These are phyloP conservation scores for Papilio dardanus DNA, from an alignment of 1,140 invertebrate species.

Conservation along the genomic window DNA sequence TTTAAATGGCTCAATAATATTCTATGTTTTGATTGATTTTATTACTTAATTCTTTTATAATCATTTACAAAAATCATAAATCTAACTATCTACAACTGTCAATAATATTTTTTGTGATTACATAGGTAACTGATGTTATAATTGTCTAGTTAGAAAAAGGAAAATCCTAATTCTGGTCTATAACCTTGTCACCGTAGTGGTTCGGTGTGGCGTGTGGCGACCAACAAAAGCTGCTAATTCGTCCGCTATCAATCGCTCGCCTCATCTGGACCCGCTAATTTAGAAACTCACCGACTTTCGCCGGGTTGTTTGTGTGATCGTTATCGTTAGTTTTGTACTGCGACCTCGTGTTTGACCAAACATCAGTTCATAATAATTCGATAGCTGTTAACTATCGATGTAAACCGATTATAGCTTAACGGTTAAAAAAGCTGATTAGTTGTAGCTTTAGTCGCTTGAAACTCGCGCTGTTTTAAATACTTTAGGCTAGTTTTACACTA, in stretches of 20 bases:
- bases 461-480: not conserved
- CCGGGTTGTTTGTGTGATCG: slow-evolving; percentile 56
- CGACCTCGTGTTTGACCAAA: not conserved
- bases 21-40: not conserved
- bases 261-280: slow-evolving; percentile 67
- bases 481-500: too few species aligned
- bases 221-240: slow-evolving; percentile 69
- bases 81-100: too few species aligned
- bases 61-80: too few species aligned
- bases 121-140: too few species aligned
- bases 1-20: not conserved
- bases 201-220: slow-evolving; percentile 49
- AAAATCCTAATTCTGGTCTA: not conserved
- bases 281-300: slow-evolving; percentile 72
- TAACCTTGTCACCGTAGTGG: slow-evolving; percentile 39
- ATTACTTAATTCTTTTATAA: not conserved
- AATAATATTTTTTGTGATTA: too few species aligned
- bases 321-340: slow-evolving; percentile 48
- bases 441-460: too few species aligned
- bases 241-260: slow-evolving; percentile 64
- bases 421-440: not conserved
- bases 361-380: not conserved
- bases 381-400: not conserved
- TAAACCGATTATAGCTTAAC: not conserved
- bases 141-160: too few species aligned